Conservation (phyloP, 2,113 vertebrate genomes). For the Crypturellus undulatus region DNA sequence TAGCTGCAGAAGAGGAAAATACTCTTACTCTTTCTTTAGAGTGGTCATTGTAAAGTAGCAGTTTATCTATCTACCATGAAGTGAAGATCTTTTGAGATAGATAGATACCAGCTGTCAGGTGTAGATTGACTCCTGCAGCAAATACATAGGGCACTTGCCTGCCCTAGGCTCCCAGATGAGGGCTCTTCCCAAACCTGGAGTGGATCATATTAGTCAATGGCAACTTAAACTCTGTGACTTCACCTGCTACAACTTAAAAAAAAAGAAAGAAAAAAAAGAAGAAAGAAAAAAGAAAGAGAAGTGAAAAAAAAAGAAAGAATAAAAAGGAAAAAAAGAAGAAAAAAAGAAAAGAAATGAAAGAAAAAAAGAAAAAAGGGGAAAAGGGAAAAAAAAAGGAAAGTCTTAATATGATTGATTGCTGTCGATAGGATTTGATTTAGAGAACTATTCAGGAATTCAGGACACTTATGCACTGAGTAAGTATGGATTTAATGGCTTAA, state of each 20-base stretch:
- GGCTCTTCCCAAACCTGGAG: neutral
- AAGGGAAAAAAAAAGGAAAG: neutral
- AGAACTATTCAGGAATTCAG: constrained; percentile 55
- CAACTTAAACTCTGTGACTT: neutral
- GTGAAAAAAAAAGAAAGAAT: too few relatives aligned
- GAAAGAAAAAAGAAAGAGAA: too few relatives aligned
- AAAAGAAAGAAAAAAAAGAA: too few relatives aligned
- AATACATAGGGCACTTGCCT: neutral
- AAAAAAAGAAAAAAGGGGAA: too few relatives aligned
- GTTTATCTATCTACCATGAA: neutral
- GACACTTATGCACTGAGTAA: constrained; percentile 43
- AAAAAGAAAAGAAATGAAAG: too few relatives aligned
- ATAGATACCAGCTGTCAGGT: neutral
- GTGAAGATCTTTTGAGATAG: fast-evolving
- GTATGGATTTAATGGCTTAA: constrained; percentile 53
- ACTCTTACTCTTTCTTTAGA: neutral
- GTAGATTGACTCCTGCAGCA: neutral
- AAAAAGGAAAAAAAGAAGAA: neutral
- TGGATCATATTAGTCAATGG: neutral
- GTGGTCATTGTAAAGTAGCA: neutral
- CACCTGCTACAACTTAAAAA: neutral
- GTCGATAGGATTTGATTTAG: constrained; percentile 36
- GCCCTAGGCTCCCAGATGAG: neutral
- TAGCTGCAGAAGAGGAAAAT: neutral
- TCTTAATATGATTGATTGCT: constrained; percentile 46